phyloP scores from a whole-genome alignment of 2,888 invertebrate species.

The Myathropa florea region DNA sequence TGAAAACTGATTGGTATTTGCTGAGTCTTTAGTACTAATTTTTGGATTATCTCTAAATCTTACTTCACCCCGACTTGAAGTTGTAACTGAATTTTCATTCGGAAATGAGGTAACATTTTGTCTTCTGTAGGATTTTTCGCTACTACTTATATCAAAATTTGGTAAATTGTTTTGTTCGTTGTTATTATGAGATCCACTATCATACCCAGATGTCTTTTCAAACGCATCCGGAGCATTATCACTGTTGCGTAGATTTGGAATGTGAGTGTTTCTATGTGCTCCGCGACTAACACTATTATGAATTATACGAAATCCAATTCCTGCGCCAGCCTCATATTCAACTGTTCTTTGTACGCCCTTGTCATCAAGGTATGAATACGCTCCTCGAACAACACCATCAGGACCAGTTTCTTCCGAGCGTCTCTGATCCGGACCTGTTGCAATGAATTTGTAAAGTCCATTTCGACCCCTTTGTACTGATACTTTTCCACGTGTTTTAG shows the following conservation, averaged over 20 bases:
- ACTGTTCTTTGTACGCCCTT: constrained; percentile 89
- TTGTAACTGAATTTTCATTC: background rate
- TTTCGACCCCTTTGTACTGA: constrained; percentile 87
- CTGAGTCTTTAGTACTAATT: background rate
- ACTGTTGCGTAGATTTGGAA: constrained; percentile 82
- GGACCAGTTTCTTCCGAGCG: constrained; percentile 88
- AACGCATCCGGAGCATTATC: constrained; percentile 48
- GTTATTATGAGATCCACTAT: constrained; percentile 62
- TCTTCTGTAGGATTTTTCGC: background rate
- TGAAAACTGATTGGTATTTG: background rate
- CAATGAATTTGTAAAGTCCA: constrained; percentile 89
- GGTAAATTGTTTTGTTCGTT: constrained; percentile 57
- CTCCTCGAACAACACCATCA: constrained; percentile 87
- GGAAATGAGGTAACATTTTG: background rate
- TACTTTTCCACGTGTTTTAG: constrained; percentile 86
- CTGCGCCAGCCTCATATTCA: constrained; percentile 89
- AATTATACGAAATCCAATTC: constrained; percentile 88
- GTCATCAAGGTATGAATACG: constrained; percentile 89
- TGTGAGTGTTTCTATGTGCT: constrained; percentile 80
- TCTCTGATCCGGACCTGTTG: constrained; percentile 89
- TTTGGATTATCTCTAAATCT: constrained; percentile 11
- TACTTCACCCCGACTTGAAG: constrained; percentile 9
- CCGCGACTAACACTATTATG: constrained; percentile 86
- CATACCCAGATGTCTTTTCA: constrained; percentile 67
- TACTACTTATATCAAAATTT: background rate